Percentiles rank a stretch among this genome's conserved stretches.
phyloP scores from a whole-genome alignment of 1,140 invertebrate species.

The Diplogasteroides magnus region DNA sequence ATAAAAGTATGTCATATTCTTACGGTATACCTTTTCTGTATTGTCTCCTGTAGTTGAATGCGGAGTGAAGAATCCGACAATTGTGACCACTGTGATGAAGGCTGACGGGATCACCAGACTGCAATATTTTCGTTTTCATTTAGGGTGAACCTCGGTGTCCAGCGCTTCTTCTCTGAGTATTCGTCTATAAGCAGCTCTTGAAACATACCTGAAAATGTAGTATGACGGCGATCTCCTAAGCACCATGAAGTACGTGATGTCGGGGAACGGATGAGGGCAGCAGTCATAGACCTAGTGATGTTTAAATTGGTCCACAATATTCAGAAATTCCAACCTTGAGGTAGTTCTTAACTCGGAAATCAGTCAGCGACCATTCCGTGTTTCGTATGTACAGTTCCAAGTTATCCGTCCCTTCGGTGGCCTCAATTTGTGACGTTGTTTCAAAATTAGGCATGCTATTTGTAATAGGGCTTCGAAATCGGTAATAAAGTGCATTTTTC shows the following conservation, averaged over 20 bases:
- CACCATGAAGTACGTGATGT: constrained; percentile 44
- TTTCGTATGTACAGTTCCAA: constrained; percentile 46
- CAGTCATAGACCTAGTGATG: constrained; percentile 37
- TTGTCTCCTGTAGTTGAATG: constrained; percentile 46
- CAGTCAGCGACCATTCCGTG: constrained; percentile 45
- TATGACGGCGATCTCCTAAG: constrained; percentile 38
- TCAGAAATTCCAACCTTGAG: constrained; percentile 31
- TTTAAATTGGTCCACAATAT: too few species aligned
- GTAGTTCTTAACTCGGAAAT: constrained; percentile 43
- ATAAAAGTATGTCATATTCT: too few species aligned
- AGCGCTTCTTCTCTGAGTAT: too few species aligned
- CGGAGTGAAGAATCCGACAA: constrained; percentile 45
- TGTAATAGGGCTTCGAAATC: too few species aligned
- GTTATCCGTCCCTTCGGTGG: constrained; percentile 40
- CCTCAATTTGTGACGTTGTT: too few species aligned
- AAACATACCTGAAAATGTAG: constrained; percentile 43
- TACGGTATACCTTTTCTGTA: constrained; percentile 43
- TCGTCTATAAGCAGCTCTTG: too few species aligned
- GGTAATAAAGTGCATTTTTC: too few species aligned
- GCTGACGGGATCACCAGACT: constrained; percentile 42
- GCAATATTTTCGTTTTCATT: neutral
- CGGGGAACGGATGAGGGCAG: constrained; percentile 40
- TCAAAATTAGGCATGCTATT: too few species aligned
- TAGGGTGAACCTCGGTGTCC: too few species aligned
- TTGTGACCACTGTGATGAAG: constrained; percentile 44